Conservation (phyloP, 2,113 vertebrate species). For the Bos javanicus region DNA sequence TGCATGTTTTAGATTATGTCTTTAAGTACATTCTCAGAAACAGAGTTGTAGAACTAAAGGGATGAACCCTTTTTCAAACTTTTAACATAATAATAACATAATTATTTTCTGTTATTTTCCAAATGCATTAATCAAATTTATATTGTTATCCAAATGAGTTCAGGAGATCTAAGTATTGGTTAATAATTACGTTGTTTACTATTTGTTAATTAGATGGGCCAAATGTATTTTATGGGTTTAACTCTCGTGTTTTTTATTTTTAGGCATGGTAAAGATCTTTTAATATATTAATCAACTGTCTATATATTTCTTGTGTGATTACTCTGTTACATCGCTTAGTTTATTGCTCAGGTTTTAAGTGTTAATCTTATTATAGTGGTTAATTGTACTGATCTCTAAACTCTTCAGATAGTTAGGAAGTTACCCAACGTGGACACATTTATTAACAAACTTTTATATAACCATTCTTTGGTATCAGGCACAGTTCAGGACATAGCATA, state of each 20-base stretch:
- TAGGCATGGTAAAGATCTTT: background rate
- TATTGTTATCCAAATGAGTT: background rate
- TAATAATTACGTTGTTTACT: background rate
- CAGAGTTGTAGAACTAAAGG: background rate
- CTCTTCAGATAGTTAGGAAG: background rate
- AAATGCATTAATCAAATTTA: background rate
- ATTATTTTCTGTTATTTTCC: background rate
- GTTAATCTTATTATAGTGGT: background rate
- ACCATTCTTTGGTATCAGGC: background rate
- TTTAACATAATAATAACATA: background rate
- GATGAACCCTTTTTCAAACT: background rate
- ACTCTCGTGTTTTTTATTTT: background rate
- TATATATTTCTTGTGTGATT: background rate
- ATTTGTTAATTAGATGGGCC: background rate
- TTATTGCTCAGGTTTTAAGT: background rate
- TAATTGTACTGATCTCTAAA: background rate
- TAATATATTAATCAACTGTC: background rate
- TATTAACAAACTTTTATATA: background rate
- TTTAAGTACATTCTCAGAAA: background rate
- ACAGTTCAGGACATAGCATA: background rate
- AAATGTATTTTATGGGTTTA: background rate
- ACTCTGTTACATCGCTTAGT: background rate
- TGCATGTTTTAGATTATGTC: background rate
- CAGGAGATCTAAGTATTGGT: background rate
- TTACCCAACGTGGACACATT: background rate